Base-by-base conservation (phyloP, 2,113 vertebrate species). In the Cyprinus carpio region DNA sequence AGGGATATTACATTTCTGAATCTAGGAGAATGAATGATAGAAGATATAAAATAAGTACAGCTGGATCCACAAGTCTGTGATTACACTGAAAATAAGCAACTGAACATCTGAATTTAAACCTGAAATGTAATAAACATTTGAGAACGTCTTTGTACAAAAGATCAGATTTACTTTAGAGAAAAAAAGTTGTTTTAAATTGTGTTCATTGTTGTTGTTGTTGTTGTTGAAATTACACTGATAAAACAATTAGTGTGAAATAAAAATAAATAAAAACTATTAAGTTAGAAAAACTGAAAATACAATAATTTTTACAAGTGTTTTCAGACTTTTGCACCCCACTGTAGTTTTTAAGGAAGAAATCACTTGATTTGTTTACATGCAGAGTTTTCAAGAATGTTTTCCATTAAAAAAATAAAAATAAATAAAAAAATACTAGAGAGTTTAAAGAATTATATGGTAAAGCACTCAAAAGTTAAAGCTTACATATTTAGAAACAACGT, bases 31-130 rank as follows among this genome's bases (percentile, higher is more conserved):
- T 74, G 65, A 84, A 75, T 25, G 29, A 65, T 34, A 67, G 40
- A 78, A 74, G 74, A 85, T 75, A 69, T 46, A 27, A 54, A 72
- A n/a, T n/a, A 71, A 13, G 18, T 31, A 69, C 40, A 56, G 91
- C 91, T 46, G 15, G 75, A 31, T 76, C n/a, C 46, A 23, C 46
- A 54, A 76, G 15, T 76, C 49, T 76, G 46, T 20, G 75, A 91
- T 88, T 79, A 78, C 7, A 23, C 10, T 23, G 16, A 29, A 77
- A 16, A 51, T 6, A 13, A 51, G 49, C 13, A 51, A 16, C 49
- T 16, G 49, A 16, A 51, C 15, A 51, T 16, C 49, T 16, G 4
- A 51, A 51, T 51, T 46, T 10, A 43, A 43, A 11, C 10, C 9
- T 43, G 40, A 13, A 49, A 49, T 4, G 13, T 13, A 49, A 49